phyloP scores from a whole-genome alignment of 2,113 vertebrate species.

The Climacteris rufus region DNA sequence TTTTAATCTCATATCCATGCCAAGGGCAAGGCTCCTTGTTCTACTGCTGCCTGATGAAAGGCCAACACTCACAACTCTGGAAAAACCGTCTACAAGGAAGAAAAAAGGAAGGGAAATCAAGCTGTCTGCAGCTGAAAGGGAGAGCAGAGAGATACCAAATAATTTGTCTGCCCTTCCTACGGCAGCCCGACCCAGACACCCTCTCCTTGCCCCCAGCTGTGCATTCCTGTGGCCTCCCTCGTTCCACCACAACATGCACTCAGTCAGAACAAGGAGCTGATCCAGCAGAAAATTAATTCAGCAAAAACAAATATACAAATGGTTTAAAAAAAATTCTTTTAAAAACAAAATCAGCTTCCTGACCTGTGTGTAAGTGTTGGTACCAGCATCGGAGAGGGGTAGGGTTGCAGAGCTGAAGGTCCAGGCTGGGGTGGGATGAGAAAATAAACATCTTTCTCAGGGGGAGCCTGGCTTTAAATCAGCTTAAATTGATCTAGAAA shows the following conservation, averaged over 20 bases:
- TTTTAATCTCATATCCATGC: neutral
- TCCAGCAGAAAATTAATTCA: slow-evolving; percentile 3
- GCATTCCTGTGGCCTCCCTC: slow-evolving; percentile 39
- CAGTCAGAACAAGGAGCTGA: neutral
- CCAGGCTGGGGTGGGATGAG: neutral
- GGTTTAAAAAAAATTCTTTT: neutral
- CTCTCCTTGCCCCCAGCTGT: slow-evolving; percentile 37
- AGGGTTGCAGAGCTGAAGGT: neutral
- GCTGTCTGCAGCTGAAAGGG: neutral
- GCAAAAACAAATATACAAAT: neutral
- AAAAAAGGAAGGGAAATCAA: neutral
- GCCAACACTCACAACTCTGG: neutral
- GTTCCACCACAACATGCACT: neutral
- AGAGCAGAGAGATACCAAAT: neutral
- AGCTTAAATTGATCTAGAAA: neutral
- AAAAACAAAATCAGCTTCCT: neutral
- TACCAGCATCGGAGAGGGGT: accelerated
- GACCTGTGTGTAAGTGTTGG: neutral
- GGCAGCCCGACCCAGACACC: neutral
- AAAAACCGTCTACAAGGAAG: neutral
- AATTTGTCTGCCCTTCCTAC: neutral
- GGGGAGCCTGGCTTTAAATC: neutral
- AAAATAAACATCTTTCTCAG: neutral
- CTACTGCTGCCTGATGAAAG: neutral
- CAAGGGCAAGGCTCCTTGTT: neutral